Evolutionary conservation across 2,888 invertebrate genomes (phyloP).

Genomic region (Sturmia bella): DNA sequence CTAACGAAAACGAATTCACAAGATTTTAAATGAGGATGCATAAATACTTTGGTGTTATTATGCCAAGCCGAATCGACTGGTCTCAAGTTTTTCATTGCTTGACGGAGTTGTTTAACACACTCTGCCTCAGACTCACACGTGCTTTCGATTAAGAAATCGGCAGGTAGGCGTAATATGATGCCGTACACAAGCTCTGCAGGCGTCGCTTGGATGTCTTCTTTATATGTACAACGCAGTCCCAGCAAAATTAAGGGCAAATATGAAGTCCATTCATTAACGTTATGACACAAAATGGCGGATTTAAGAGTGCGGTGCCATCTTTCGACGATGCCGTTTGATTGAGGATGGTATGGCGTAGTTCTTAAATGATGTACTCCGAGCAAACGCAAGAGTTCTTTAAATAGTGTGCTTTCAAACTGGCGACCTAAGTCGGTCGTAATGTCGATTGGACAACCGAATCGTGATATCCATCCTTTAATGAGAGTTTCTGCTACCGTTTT

Average conservation of each 20-base stretch:
- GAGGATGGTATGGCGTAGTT: conserved; percentile 33
- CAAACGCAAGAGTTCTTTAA: conserved; percentile 27
- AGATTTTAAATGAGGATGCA: too few relatives aligned
- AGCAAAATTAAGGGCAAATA: conserved; percentile 25
- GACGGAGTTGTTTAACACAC: not conserved
- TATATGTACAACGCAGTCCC: conserved; percentile 25
- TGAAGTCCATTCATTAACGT: conserved; percentile 20
- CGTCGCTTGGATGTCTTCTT: too few relatives aligned
- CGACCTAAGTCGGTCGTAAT: conserved; percentile 28
- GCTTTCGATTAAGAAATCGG: too few relatives aligned
- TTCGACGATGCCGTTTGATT: conserved; percentile 35
- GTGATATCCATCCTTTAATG: conserved; percentile 76
- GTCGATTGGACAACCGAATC: conserved; percentile 35
- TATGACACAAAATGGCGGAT: conserved; percentile 18
- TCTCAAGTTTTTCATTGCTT: not conserved
- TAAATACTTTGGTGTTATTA: too few relatives aligned
- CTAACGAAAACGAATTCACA: too few relatives aligned
- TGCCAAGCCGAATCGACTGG: too few relatives aligned
- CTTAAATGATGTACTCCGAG: conserved; percentile 21
- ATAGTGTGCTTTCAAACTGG: conserved; percentile 48
- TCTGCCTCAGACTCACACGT: too few relatives aligned
- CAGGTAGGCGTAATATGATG: too few relatives aligned
- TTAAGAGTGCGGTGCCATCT: conserved; percentile 42
- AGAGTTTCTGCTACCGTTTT: conserved; percentile 69
- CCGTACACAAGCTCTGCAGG: too few relatives aligned